These are phyloP conservation scores for Tenthredo distinguenda DNA, from an alignment of 2,888 invertebrate genomes.

Conservation along the genomic window DNA sequence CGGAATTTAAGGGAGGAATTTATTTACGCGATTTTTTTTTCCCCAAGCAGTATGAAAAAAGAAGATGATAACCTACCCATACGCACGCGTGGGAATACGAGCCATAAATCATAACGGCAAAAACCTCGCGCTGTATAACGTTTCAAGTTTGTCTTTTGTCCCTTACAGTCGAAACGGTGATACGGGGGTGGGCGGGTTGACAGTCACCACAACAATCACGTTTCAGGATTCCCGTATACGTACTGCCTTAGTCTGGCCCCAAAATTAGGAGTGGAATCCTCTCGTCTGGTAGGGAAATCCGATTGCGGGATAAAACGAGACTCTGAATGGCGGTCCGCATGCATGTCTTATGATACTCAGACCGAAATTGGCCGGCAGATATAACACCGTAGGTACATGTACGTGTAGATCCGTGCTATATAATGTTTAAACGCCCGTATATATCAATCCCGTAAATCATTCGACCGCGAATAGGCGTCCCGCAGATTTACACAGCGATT, in stretches of 20 bases:
- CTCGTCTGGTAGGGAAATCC: neutral
- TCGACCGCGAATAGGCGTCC: conserved; percentile 1
- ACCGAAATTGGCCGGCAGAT: neutral
- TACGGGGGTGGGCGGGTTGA: neutral
- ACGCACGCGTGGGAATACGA: neutral
- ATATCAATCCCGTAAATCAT: neutral
- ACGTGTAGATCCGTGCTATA: neutral
- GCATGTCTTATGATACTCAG: neutral
- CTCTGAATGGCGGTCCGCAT: neutral
- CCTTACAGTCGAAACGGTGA: neutral
- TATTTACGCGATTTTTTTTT: neutral
- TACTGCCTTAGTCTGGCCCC: neutral
- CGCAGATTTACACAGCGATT: conserved; percentile 4
- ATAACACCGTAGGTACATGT: neutral
- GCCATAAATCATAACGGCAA: conserved; percentile 7
- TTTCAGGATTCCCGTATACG: neutral
- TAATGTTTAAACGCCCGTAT: neutral
- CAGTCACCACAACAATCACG: conserved; percentile 30
- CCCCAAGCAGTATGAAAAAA: neutral
- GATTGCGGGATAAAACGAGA: conserved; percentile 8
- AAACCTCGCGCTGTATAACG: neutral
- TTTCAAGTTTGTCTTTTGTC: conserved; percentile 5
- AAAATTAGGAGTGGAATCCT: neutral
- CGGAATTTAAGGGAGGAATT: neutral
- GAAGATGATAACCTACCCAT: neutral